These are phyloP conservation scores for Platycheirus albimanus DNA, from an alignment of 2,888 invertebrate species.

Conservation along the genomic window DNA sequence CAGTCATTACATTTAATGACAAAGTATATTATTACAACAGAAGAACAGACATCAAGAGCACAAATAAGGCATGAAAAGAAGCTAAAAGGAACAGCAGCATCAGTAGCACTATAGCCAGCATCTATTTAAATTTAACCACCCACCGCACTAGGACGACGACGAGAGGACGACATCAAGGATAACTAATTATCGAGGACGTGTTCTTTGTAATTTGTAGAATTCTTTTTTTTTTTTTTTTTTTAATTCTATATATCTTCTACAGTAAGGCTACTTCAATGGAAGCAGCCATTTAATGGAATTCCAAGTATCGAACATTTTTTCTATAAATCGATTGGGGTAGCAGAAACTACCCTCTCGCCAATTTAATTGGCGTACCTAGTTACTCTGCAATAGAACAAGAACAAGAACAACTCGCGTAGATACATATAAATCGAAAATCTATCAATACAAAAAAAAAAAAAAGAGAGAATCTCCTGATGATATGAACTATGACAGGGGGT, in stretches of 20 bases:
- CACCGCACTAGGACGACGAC: not conserved
- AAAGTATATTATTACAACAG: slow-evolving; percentile 68
- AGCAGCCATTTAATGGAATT: slow-evolving; percentile 68
- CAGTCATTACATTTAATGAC: slow-evolving; percentile 73
- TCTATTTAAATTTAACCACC: slow-evolving; percentile 13
- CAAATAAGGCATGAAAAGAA: slow-evolving; percentile 70
- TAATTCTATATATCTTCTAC: not conserved
- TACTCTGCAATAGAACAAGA: no score
- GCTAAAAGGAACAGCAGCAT: slow-evolving; percentile 42
- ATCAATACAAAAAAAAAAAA: no score
- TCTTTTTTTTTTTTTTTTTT: slow-evolving; percentile 17
- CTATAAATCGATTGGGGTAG: slow-evolving; percentile 4
- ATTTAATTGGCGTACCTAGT: slow-evolving; percentile 43
- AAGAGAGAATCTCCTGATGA: slow-evolving; percentile 38
- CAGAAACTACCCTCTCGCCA: slow-evolving; percentile 38
- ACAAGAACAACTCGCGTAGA: slow-evolving; percentile 45
- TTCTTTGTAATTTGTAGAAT: slow-evolving; percentile 59
- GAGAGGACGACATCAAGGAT: slow-evolving; percentile 57
- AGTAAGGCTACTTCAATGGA: slow-evolving; percentile 41
- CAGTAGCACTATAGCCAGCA: no score
- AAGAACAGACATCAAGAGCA: slow-evolving; percentile 51
- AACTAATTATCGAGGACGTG: slow-evolving; percentile 73
- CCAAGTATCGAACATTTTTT: slow-evolving; percentile 65
- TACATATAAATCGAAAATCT: slow-evolving; percentile 65
- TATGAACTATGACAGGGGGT: slow-evolving; percentile 70